Evolutionary conservation across 1,140 invertebrate genomes (phyloP), one percentile per base, ranked within the genome.

Genomic region (Nymphalis io): DNA sequence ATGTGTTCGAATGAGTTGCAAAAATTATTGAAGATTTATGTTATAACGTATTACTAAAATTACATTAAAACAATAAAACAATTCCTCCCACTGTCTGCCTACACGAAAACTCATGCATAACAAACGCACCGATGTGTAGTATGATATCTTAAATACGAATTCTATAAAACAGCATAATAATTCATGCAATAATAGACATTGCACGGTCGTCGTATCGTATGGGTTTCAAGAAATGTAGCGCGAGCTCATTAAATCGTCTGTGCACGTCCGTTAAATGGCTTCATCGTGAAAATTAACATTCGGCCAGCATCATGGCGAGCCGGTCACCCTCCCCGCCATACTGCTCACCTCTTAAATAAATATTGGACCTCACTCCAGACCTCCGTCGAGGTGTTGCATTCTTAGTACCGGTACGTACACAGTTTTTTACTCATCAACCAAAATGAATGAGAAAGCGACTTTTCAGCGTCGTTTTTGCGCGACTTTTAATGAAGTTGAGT

Each of bases 251-350:
- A 76, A 42, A 74, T 57, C 70, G 65, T 39, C 85, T 51, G 60
- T 62, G 76, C 88, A 88, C 88, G 88, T 90, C 67, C 79, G 62
- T 59, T 76, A 70, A 86, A 87, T 87, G 84, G 78, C 85, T 87
- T 83, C 84, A 88, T 88, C 76, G 86, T 83, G 80, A 78, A 87
- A 83, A 91, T 91, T 87, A 88, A 89, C 80, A 89, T 90, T 87
- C 85, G 76, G 72, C 51, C 81, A 82, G 83, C 82, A 81, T 89
- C 85, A 74, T 67, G 55, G 66, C 63, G 69, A 48, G 67, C 21
- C 69, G 58, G 60, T 68, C 68, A 57, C 59, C 64, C 21, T 48
- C 61, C 74, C 21, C 74, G n/a, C 55, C 63, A 64, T 42, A 53
- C 70, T 70, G 73, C 67, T 72, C 73, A 76, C 81, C 75, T 80